Evolutionary conservation across 1,140 invertebrate genomes (phyloP), one percentile per base, ranked within the genome.

Genomic region (Drosophila sechellia): DNA sequence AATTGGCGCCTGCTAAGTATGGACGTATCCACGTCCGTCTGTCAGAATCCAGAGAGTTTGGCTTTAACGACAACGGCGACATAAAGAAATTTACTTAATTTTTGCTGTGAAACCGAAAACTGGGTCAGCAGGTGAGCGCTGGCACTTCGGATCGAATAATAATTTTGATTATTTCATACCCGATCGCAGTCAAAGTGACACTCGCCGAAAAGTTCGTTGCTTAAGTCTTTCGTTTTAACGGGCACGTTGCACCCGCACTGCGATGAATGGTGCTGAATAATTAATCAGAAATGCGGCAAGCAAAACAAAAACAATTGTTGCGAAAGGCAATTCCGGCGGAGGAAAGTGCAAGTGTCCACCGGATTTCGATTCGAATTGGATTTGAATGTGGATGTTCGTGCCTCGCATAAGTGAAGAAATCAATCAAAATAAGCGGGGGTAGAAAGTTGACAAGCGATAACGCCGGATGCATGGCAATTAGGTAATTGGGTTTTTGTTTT

Each of bases 291-390:
- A 49, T 34, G 49, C 35, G n/a, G 43, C 40, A 65, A 73, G 68
- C 54, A 39, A 50, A 63, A 48, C 25, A 59, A 56, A 65, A 45
- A 68, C 46, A 57, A 42, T 8, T 39, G 25, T 76, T 79, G 77
- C 61, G 71, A 84, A 75, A 83, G 80, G 71, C 22, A 53, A 64
- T 66, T 70, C 56, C 2, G 55, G 15, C 40, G 70, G 75, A 89
- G 68, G 85, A 89, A 89, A 89, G 85, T 84, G 84, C 84, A 89
- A 89, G 84, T 54, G 45, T 53, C 46, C 35, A 17, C 27, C 61
- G 60, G 40, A 56, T 70, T 59, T 42, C 17, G 71, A 56, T 52
- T 68, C 17, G 17, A 35, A 45, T 58, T 58, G 27, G 43, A 53
- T 53, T 35, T 37, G 34, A n/a, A 48, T 37, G 42, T 58, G 5